These are phyloP conservation scores for Brachypalpus laphriformis DNA, from an alignment of 2,888 invertebrate species.

Conservation along the genomic window DNA sequence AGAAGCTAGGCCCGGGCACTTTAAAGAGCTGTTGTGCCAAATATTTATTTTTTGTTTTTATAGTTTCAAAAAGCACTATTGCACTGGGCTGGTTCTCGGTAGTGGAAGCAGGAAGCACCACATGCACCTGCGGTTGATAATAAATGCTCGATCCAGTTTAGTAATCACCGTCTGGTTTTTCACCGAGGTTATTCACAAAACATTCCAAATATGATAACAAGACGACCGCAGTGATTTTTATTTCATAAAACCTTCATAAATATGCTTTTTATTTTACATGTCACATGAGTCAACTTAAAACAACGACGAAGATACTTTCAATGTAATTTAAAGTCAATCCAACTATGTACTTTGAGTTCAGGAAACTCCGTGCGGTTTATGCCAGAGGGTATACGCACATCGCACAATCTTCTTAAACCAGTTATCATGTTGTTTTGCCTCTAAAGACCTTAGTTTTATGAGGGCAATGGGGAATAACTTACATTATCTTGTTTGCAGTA, in stretches of 20 bases:
- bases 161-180: neutral
- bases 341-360: neutral
- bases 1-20: no score
- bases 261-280: neutral
- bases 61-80: no score
- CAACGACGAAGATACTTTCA: neutral
- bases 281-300: constrained; percentile 5
- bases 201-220: neutral
- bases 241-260: neutral
- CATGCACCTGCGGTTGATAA: neutral
- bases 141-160: neutral
- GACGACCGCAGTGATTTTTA: neutral
- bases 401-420: neutral
- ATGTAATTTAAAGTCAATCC: neutral
- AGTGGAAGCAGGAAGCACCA: neutral
- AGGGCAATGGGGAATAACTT: neutral
- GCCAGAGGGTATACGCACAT: neutral
- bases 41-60: no score
- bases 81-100: no score
- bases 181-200: neutral
- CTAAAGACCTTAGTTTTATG: constrained; percentile 13
- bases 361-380: constrained; percentile 7
- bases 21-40: no score
- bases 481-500: neutral
- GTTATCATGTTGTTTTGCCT: neutral